Conservation (phyloP, 2,888 invertebrate genomes). For the Octonoba sinensis region DNA sequence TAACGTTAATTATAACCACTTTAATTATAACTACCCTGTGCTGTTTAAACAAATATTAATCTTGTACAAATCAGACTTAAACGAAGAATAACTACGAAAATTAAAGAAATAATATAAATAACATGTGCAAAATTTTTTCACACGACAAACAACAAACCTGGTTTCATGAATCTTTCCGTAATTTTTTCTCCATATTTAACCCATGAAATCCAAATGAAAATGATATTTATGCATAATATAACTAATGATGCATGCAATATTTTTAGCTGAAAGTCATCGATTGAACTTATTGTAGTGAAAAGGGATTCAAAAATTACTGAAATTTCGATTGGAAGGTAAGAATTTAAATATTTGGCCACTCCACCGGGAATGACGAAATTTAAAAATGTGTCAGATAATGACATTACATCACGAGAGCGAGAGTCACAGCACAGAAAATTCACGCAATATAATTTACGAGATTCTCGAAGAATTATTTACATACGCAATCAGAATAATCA, state of each 20-base stretch:
- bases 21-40: no score
- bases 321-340: constrained; percentile 30
- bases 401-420: constrained; percentile 23
- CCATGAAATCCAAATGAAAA: constrained; percentile 63
- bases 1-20: no score
- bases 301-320: constrained; percentile 12
- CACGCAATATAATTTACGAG: no score
- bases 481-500: no score
- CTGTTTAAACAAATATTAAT: no score
- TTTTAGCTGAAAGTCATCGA: constrained; percentile 58
- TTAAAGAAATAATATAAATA: constrained; percentile 1
- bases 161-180: constrained; percentile 64
- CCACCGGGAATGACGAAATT: constrained; percentile 27
- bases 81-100: no score
- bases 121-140: background rate
- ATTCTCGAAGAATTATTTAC: no score
- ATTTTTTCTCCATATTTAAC: constrained; percentile 65
- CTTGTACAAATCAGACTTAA: no score
- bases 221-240: constrained; percentile 50
- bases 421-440: no score
- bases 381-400: constrained; percentile 20
- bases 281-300: constrained; percentile 14
- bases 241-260: constrained; percentile 41
- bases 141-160: constrained; percentile 42
- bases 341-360: constrained; percentile 40